These are phyloP conservation scores for Actenoides lindsayi DNA, from an alignment of 2,113 vertebrate genomes.

Conservation along the genomic window DNA sequence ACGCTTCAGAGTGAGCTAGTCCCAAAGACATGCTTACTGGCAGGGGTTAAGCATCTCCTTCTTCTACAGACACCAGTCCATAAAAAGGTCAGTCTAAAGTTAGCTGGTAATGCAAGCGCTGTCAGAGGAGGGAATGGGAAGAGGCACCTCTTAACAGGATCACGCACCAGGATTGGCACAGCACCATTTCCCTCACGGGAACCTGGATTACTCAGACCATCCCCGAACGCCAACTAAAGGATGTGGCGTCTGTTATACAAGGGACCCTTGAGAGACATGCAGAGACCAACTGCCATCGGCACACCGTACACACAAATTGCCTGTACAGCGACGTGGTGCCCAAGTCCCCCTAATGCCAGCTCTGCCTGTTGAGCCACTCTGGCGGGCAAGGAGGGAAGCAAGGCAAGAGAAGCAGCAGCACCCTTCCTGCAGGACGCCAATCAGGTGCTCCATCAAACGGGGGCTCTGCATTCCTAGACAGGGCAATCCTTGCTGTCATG, in stretches of 20 bases:
- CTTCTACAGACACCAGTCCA: background rate
- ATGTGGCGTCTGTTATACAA: background rate
- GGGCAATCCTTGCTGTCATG: background rate
- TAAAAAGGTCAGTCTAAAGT: background rate
- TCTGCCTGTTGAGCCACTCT: background rate
- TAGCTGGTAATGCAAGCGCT: background rate
- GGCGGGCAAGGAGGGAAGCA: background rate
- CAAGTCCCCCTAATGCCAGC: rapidly evolving
- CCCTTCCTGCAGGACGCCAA: background rate
- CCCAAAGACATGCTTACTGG: background rate
- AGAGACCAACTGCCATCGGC: background rate
- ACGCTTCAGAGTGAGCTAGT: background rate
- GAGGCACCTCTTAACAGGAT: background rate
- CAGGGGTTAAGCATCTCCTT: background rate
- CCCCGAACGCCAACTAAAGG: background rate
- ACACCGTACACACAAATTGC: rapidly evolving
- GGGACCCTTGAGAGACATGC: rapidly evolving
- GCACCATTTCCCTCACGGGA: background rate
- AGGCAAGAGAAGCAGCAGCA: rapidly evolving
- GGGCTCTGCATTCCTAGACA: rapidly evolving
- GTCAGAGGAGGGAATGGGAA: background rate
- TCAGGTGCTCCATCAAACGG: background rate
- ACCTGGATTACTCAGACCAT: background rate
- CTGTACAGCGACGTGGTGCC: rapidly evolving
- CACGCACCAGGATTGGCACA: background rate